Evolutionary conservation across 2,888 invertebrate species (phyloP).

Genomic region (Ypsolopha scabrella): DNA sequence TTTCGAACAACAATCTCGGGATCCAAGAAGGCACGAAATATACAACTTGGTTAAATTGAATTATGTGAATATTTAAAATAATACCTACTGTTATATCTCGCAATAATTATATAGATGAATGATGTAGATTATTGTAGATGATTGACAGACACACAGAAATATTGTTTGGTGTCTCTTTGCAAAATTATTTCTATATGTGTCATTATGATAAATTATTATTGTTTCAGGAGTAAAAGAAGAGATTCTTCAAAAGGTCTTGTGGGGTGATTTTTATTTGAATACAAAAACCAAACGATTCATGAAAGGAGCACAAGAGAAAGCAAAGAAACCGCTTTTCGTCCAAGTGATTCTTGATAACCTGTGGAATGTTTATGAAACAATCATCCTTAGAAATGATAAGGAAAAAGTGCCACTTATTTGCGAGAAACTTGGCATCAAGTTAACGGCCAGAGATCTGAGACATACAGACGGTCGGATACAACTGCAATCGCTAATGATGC

Average conservation of each 20-base stretch:
- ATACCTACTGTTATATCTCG: no score
- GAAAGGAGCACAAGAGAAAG: slow-evolving; percentile 91
- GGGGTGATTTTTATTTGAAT: slow-evolving; percentile 95
- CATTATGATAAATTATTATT: not conserved
- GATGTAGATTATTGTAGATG: no score
- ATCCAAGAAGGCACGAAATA: no score
- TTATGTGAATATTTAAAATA: no score
- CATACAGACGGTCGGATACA: slow-evolving; percentile 83
- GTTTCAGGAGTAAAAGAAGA: slow-evolving; percentile 75
- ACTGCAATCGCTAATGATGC: slow-evolving; percentile 84
- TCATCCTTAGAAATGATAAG: slow-evolving; percentile 81
- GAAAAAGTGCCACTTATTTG: slow-evolving; percentile 78
- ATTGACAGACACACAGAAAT: no score
- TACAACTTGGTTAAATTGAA: no score
- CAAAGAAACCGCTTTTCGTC: slow-evolving; percentile 93
- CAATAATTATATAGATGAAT: no score
- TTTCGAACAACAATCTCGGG: no score
- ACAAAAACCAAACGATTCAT: slow-evolving; percentile 85
- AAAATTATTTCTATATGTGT: no score
- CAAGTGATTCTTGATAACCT: slow-evolving; percentile 92
- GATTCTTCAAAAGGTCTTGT: slow-evolving; percentile 83
- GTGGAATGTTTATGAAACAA: slow-evolving; percentile 89
- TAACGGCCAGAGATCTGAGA: slow-evolving; percentile 81
- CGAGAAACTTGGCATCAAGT: slow-evolving; percentile 81
- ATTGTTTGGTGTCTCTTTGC: no score